Percentiles rank a stretch among this genome's conserved stretches.
Evolutionary conservation across 2,113 vertebrate species (phyloP).

Genomic region (Atrichornis clamosus): DNA sequence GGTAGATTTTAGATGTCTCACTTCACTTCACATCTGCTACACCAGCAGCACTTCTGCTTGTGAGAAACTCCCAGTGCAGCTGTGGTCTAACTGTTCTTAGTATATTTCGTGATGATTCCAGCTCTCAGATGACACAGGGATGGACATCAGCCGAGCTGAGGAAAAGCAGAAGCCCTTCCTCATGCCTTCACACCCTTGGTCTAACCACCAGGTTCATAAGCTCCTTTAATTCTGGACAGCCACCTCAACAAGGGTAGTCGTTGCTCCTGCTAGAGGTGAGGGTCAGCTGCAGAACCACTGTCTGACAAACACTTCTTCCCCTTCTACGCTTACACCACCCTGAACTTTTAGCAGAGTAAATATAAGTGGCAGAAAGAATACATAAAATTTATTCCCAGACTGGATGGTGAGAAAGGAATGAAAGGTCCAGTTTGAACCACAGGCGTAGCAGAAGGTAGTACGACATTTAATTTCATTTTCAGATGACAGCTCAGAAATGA

Average conservation of each 20-base stretch:
- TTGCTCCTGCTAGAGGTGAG: background rate
- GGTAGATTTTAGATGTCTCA: background rate
- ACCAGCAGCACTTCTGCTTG: rapidly evolving
- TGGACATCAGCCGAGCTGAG: background rate
- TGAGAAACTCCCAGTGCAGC: background rate
- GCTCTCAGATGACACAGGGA: background rate
- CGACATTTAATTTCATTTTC: background rate
- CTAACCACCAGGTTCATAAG: background rate
- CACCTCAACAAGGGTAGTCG: background rate
- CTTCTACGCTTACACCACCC: background rate
- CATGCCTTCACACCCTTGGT: background rate
- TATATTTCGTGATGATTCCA: background rate
- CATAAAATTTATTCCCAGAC: background rate
- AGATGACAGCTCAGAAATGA: background rate
- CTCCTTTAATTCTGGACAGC: background rate
- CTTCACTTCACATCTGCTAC: background rate
- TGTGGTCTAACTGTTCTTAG: background rate
- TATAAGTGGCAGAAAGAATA: background rate
- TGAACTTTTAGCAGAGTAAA: background rate
- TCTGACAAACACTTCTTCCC: background rate
- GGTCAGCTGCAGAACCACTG: background rate
- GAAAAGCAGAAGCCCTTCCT: background rate
- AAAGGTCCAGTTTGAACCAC: background rate
- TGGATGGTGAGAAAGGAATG: background rate
- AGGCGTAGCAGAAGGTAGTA: background rate